phyloP scores from a whole-genome alignment of 2,113 vertebrate genomes.

The Gracilinanus agilis region DNA sequence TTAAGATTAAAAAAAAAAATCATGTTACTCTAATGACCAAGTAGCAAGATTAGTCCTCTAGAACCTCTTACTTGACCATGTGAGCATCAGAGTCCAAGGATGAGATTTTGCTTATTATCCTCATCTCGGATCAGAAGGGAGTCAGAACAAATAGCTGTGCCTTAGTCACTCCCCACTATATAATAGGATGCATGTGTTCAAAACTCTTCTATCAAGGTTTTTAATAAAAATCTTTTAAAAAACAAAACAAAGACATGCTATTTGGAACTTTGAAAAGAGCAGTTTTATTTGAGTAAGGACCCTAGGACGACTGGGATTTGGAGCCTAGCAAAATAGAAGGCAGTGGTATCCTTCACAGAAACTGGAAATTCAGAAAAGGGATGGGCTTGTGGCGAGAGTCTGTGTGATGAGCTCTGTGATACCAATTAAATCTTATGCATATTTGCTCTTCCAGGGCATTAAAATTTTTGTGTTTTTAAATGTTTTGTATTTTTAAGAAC shows the following conservation, averaged over 20 bases:
- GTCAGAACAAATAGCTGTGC: conserved; percentile 91
- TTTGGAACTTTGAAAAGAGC: not conserved
- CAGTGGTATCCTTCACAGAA: not conserved
- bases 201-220: conserved; percentile 70
- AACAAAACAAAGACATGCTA: not conserved
- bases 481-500: no score
- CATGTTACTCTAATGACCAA: conserved; percentile 94
- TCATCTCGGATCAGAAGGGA: conserved; percentile 94
- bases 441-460: no score
- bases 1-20: conserved; percentile 95
- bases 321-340: not conserved
- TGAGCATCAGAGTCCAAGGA: conserved; percentile 94
- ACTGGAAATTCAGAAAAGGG: not conserved
- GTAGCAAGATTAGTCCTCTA: conserved; percentile 92
- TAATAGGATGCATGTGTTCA: conserved; percentile 81
- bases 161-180: conserved; percentile 88
- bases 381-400: not conserved
- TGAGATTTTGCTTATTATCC: conserved; percentile 90
- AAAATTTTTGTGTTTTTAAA: no score
- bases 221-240: conserved; percentile 75
- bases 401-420: not conserved
- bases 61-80: conserved; percentile 93
- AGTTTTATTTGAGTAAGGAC: not conserved
- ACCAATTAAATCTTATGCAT: no score
- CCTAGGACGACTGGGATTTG: not conserved